Conservation (phyloP, 2,113 vertebrate species). For the Nibea coibor region DNA sequence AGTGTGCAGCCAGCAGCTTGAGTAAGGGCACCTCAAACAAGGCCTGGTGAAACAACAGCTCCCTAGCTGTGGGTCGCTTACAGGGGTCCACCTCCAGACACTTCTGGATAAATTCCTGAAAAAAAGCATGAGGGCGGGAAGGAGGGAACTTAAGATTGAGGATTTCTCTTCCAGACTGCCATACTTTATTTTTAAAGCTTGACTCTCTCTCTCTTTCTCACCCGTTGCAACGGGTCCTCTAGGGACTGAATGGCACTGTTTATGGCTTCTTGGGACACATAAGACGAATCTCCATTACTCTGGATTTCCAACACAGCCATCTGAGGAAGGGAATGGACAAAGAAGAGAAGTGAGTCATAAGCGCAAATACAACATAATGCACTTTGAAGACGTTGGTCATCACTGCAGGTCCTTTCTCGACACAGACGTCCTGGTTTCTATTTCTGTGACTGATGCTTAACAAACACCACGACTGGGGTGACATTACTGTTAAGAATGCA, state of each 20-base stretch:
- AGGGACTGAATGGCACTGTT: constrained; percentile 97
- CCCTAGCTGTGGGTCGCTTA: constrained; percentile 92
- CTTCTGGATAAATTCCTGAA: constrained; percentile 98
- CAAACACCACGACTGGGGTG: background rate
- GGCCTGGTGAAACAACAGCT: constrained; percentile 96
- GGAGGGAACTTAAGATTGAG: background rate
- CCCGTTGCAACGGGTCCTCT: constrained; percentile 96
- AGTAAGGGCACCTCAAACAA: constrained; percentile 96
- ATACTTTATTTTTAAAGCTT: background rate
- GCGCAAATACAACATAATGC: background rate
- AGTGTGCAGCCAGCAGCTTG: constrained; percentile 96
- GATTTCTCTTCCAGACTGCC: constrained; percentile 3
- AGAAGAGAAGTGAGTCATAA: background rate
- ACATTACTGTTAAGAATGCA: background rate
- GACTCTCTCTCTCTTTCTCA: constrained; percentile 73
- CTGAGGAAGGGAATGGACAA: constrained; percentile 72
- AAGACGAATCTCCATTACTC: constrained; percentile 97
- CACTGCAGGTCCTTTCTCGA: background rate
- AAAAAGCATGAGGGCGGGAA: background rate
- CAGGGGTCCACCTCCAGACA: constrained; percentile 94
- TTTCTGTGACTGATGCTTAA: background rate
- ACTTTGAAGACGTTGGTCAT: background rate
- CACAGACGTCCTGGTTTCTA: background rate
- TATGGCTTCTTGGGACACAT: constrained; percentile 98
- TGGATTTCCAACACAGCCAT: constrained; percentile 99